These are phyloP conservation scores for Xanthorhoe designata DNA, from an alignment of 2,888 invertebrate genomes.

Conservation along the genomic window DNA sequence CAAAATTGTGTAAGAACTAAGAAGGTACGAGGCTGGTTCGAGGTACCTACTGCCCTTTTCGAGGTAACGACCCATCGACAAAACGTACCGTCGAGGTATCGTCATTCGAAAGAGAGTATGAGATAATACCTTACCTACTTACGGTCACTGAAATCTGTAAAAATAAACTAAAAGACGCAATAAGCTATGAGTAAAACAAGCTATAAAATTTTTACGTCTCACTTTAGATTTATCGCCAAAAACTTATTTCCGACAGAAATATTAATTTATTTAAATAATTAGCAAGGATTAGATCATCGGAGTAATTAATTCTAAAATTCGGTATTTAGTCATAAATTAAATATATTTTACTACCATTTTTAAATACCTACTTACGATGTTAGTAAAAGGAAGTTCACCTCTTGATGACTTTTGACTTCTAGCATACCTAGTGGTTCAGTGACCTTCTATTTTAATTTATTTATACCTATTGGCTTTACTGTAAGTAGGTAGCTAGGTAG, in stretches of 20 bases:
- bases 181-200: background rate
- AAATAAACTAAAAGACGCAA: background rate
- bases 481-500: too few relatives aligned
- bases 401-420: background rate
- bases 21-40: too few relatives aligned
- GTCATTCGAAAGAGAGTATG: too few relatives aligned
- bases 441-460: background rate
- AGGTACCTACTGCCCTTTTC: too few relatives aligned
- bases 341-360: conserved; percentile 2
- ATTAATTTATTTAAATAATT: conserved; percentile 25
- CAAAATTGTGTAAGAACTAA: too few relatives aligned
- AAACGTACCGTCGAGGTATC: too few relatives aligned
- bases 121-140: too few relatives aligned
- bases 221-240: conserved; percentile 20
- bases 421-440: background rate
- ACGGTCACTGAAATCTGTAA: too few relatives aligned
- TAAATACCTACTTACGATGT: background rate
- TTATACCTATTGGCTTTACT: too few relatives aligned
- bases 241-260: conserved; percentile 23
- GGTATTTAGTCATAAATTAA: conserved; percentile 12
- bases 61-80: too few relatives aligned
- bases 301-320: conserved; percentile 17
- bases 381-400: background rate
- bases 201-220: conserved; percentile 17
- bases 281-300: conserved; percentile 22